Conservation (phyloP, 2,888 invertebrate genomes). For the Rhingia rostrata region DNA sequence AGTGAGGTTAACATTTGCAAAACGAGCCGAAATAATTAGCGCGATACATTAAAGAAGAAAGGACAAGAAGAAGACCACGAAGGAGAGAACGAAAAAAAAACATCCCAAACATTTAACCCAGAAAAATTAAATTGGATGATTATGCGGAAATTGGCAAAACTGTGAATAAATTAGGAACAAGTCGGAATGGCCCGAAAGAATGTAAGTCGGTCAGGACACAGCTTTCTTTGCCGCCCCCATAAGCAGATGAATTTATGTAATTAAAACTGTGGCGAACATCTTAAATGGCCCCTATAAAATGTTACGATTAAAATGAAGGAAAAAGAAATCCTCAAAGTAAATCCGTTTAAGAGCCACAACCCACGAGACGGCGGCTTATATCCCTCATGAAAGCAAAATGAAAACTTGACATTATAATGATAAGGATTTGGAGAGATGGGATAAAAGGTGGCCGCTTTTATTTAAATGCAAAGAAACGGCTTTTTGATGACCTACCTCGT, state of each 20-base stretch:
- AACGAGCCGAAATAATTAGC: constrained; percentile 70
- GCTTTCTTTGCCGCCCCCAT: constrained; percentile 22
- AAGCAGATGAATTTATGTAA: constrained; percentile 58
- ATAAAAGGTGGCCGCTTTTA: background rate
- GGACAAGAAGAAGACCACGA: constrained; percentile 1
- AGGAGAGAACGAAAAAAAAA: constrained; percentile 14
- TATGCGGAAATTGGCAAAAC: constrained; percentile 65
- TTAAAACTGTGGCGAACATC: constrained; percentile 68
- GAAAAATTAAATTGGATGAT: constrained; percentile 73
- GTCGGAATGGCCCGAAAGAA: constrained; percentile 1
- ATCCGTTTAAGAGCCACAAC: constrained; percentile 6
- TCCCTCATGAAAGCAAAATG: background rate
- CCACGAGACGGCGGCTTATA: constrained; percentile 1
- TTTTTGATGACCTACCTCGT: too few species aligned
- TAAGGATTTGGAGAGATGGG: background rate
- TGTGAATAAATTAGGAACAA: constrained; percentile 40
- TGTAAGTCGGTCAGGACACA: constrained; percentile 9
- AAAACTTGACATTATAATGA: background rate
- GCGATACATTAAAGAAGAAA: constrained; percentile 45
- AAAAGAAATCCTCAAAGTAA: constrained; percentile 29
- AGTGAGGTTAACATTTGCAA: constrained; percentile 66
- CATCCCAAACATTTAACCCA: constrained; percentile 57
- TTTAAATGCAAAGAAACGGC: too few species aligned
- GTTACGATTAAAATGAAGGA: constrained; percentile 54
- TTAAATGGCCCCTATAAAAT: constrained; percentile 55